These are phyloP conservation scores for Manacus vitellinus DNA, from an alignment of 2,113 vertebrate genomes.

Conservation along the genomic window DNA sequence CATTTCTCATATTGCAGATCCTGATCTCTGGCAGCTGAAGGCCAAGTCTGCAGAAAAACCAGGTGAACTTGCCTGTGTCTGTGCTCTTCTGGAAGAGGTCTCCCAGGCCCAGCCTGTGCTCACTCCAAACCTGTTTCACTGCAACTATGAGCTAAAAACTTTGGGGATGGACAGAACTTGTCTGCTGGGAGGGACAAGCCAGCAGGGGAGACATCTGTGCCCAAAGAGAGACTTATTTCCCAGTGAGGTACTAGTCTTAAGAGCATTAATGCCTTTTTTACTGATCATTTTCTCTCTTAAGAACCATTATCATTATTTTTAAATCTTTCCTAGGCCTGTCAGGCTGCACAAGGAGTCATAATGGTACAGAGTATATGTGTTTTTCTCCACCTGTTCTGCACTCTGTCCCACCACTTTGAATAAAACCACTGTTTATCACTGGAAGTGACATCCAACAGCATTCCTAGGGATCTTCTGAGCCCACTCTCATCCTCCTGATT, in stretches of 20 bases:
- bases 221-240: neutral
- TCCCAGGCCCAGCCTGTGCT: neutral
- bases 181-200: neutral
- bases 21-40: neutral
- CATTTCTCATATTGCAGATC: neutral
- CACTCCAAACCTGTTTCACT: neutral
- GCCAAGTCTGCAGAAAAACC: neutral
- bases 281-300: neutral
- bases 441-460: neutral
- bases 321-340: neutral
- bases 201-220: neutral
- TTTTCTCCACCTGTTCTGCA: neutral
- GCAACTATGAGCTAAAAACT: neutral
- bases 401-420: neutral
- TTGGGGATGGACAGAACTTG: neutral
- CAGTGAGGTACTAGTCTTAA: neutral
- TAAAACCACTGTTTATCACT: neutral
- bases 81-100: neutral
- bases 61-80: neutral
- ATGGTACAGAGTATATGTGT: neutral
- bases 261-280: neutral
- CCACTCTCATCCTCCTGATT: neutral
- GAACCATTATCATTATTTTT: neutral
- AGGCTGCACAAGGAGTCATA: neutral
- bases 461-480: neutral